Evolutionary conservation across 2,797 vertebrate genomes (phyloP).

Genomic region (Anguilla obscura): DNA sequence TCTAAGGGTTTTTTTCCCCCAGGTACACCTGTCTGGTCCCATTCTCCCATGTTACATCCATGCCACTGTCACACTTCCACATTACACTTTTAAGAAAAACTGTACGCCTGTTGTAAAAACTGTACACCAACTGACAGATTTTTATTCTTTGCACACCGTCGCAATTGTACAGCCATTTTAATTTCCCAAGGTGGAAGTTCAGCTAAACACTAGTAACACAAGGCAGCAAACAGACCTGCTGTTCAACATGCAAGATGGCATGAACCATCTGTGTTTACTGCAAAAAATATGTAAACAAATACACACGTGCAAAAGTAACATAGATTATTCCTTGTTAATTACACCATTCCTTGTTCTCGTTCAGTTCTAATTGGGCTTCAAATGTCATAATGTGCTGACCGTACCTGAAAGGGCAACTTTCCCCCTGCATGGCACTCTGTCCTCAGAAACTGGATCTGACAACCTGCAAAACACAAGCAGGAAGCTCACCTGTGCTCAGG

Average conservation of each 20-base stretch:
- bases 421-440: constrained; percentile 74
- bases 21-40: not conserved
- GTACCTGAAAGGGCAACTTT: constrained; percentile 88
- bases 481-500: not conserved
- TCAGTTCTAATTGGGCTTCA: constrained; percentile 18
- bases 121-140: not conserved
- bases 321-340: not conserved
- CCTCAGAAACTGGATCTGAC: constrained; percentile 61
- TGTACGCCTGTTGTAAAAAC: not conserved
- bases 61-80: not conserved
- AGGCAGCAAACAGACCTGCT: not conserved
- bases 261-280: constrained; percentile 18
- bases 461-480: constrained; percentile 60
- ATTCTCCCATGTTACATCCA: not conserved
- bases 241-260: not conserved
- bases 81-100: not conserved
- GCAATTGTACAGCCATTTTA: not conserved
- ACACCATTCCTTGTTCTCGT: not conserved
- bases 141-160: not conserved
- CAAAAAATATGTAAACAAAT: not conserved
- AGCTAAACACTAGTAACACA: not conserved
- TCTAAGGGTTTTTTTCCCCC: not conserved
- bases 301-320: not conserved
- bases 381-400: not conserved
- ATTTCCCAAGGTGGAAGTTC: not conserved